These are phyloP conservation scores for Cladopsammia gracilis DNA, from an alignment of 64 coral and sea anemone species.

Conservation along the genomic window DNA sequence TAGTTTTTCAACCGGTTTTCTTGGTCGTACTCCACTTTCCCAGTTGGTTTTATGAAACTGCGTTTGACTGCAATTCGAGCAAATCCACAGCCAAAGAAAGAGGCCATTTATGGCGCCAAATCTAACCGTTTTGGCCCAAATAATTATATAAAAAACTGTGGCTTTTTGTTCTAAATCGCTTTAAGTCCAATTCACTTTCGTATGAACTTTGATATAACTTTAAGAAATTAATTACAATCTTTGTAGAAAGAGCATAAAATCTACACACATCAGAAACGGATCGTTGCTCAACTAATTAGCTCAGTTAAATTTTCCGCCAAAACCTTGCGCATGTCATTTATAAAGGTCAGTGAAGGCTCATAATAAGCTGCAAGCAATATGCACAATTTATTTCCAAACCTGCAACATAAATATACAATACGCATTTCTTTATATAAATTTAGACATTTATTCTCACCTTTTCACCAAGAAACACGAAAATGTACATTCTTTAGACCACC, in stretches of 20 bases:
- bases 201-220: no score
- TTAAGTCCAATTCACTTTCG: no score
- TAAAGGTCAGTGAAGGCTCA: neutral
- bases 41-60: no score
- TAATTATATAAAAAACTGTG: no score
- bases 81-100: no score
- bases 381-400: neutral
- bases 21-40: neutral
- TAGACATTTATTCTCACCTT: neutral
- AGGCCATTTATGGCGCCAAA: no score
- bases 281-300: slow-evolving; percentile 9
- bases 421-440: neutral
- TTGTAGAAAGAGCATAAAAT: no score
- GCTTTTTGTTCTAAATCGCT: no score
- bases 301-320: neutral
- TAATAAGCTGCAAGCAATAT: neutral
- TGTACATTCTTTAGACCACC: neutral
- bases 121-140: no score
- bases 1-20: neutral
- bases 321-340: neutral
- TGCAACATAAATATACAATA: neutral
- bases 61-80: no score
- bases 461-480: neutral
- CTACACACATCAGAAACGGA: neutral
- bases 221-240: no score